Evolutionary conservation across 2,113 vertebrate species (phyloP).

Genomic region (Passer domesticus): DNA sequence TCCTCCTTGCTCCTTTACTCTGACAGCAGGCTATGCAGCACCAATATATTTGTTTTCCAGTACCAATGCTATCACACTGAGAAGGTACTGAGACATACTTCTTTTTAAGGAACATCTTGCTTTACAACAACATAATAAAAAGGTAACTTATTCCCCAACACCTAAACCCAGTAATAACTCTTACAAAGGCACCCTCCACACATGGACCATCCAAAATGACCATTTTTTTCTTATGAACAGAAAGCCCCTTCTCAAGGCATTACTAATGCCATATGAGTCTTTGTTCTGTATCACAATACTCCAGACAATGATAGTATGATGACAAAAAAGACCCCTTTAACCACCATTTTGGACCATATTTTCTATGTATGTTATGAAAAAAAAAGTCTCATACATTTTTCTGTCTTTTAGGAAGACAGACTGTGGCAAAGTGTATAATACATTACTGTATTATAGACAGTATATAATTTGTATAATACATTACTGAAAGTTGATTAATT

Average conservation of each 20-base stretch:
- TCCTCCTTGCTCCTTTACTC: neutral
- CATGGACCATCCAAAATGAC: accelerated
- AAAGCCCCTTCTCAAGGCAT: neutral
- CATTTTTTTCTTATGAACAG: neutral
- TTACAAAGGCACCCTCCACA: accelerated
- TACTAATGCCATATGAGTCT: neutral
- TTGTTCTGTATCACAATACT: neutral
- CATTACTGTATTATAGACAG: neutral
- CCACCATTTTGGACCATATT: neutral
- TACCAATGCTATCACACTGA: neutral
- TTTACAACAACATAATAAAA: neutral
- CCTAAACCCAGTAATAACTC: neutral
- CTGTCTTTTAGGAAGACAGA: neutral
- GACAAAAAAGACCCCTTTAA: neutral
- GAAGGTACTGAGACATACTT: neutral
- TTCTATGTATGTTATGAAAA: neutral
- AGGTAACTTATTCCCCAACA: neutral
- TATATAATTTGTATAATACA: neutral
- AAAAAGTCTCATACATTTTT: neutral
- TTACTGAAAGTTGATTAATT: neutral
- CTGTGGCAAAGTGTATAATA: neutral
- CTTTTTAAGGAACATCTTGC: neutral
- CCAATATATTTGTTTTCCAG: neutral
- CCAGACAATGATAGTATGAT: neutral
- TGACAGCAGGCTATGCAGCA: neutral